These are phyloP conservation scores for Chloroceryle inda DNA, from an alignment of 2,797 vertebrate genomes.

Conservation along the genomic window DNA sequence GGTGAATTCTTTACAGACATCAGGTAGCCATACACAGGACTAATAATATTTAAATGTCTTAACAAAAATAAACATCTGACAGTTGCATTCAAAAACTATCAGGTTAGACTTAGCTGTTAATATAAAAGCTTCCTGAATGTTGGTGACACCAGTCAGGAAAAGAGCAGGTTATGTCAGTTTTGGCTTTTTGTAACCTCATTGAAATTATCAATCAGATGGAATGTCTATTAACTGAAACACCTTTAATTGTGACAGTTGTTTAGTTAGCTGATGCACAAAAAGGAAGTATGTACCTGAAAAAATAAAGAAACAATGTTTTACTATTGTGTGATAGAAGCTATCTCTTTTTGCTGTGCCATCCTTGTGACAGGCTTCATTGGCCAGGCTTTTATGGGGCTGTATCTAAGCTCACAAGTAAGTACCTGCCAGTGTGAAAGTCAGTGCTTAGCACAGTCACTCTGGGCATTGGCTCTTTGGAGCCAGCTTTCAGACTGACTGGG, in stretches of 20 bases:
- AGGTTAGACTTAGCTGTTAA: neutral
- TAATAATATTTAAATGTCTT: neutral
- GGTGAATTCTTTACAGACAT: neutral
- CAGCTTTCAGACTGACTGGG: neutral
- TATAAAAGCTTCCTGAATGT: neutral
- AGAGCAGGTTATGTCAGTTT: neutral
- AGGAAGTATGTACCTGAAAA: neutral
- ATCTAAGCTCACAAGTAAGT: neutral
- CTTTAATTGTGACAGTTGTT: slow-evolving; percentile 11
- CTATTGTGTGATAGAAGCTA: neutral
- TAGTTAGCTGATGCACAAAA: neutral
- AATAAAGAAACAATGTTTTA: neutral
- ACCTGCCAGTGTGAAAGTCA: neutral
- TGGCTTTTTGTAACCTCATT: neutral
- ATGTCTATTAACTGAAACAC: neutral
- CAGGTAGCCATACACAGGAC: neutral
- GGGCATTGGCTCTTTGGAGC: neutral
- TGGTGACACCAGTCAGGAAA: neutral
- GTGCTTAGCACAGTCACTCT: neutral
- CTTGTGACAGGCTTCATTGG: neutral
- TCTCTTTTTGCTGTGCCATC: neutral
- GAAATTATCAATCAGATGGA: neutral
- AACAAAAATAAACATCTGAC: neutral
- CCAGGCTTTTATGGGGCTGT: neutral
- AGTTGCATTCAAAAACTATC: neutral